phyloP scores from a whole-genome alignment of 2,797 vertebrate genomes.

The Mallotus villosus region DNA sequence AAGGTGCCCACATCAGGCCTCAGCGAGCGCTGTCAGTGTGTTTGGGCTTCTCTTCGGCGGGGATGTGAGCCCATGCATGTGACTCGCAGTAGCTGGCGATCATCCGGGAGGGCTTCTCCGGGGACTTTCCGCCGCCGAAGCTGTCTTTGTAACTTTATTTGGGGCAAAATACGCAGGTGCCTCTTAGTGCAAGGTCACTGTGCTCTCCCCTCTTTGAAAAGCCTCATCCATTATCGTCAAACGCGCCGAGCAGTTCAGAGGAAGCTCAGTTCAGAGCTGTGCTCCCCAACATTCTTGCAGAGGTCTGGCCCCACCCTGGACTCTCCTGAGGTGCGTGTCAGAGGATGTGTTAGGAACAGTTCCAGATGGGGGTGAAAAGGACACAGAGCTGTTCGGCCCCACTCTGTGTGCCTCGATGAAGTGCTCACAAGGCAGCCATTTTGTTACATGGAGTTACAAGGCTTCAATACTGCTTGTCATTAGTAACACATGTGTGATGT shows the following conservation, averaged over 20 bases:
- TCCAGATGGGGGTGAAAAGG: conserved; percentile 24
- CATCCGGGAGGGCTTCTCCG: background rate
- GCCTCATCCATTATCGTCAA: background rate
- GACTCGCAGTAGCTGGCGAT: background rate
- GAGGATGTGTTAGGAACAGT: conserved; percentile 16
- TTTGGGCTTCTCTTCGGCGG: background rate
- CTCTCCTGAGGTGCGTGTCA: conserved; percentile 5
- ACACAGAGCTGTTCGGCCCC: background rate
- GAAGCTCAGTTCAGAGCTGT: background rate
- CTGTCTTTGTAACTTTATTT: background rate
- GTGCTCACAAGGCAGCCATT: conserved; percentile 7
- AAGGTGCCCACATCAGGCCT: conserved; percentile 4
- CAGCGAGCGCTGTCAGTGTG: background rate
- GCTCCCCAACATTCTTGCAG: background rate
- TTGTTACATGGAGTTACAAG: conserved; percentile 17
- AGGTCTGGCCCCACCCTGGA: background rate
- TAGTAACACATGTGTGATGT: conserved; percentile 21
- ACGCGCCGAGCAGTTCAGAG: background rate
- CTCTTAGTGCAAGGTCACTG: background rate
- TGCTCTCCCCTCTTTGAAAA: background rate
- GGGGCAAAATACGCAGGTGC: background rate
- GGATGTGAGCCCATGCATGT: background rate
- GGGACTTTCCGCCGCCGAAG: no score
- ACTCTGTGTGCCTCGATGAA: background rate
- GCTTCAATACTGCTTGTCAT: conserved; percentile 9